These are phyloP conservation scores for Orius insidiosus DNA, from an alignment of 1,140 invertebrate species.

Conservation along the genomic window DNA sequence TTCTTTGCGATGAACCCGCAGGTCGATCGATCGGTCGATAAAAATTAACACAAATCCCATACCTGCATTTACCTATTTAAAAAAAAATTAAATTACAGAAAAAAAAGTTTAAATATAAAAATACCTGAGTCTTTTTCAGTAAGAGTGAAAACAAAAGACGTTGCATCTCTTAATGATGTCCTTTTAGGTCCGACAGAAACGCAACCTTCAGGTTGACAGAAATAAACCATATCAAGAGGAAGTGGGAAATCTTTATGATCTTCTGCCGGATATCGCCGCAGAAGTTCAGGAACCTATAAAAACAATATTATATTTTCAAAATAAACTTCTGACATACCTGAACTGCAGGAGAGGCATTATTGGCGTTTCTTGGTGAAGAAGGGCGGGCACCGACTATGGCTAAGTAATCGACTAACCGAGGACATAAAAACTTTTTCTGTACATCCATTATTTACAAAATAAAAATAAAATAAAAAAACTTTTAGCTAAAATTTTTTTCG, in stretches of 20 bases:
- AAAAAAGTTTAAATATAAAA: not conserved
- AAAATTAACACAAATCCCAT: constrained; percentile 96
- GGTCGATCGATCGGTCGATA: constrained; percentile 71
- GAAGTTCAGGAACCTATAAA: constrained; percentile 59
- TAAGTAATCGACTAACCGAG: constrained; percentile 83
- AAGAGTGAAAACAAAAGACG: constrained; percentile 94
- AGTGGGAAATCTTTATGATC: constrained; percentile 96
- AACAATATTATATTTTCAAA: constrained; percentile 13
- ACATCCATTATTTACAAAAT: constrained; percentile 33
- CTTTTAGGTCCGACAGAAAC: constrained; percentile 73
- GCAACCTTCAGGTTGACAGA: constrained; percentile 98
- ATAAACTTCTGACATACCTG: constrained; percentile 43
- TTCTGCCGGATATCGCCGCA: constrained; percentile 90
- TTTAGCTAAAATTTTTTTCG: not conserved
- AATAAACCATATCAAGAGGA: constrained; percentile 95
- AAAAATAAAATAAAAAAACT: constrained; percentile 1
- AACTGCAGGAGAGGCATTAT: constrained; percentile 42
- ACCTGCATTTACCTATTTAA: constrained; percentile 63
- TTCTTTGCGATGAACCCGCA: constrained; percentile 23
- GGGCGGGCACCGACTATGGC: constrained; percentile 82
- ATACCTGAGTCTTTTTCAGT: constrained; percentile 96
- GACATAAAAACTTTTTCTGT: constrained; percentile 65
- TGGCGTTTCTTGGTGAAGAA: constrained; percentile 36
- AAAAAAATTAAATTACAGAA: constrained; percentile 8
- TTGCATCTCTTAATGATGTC: constrained; percentile 69